phyloP scores from a whole-genome alignment of 1,140 invertebrate species.

The Whitmania pigra region DNA sequence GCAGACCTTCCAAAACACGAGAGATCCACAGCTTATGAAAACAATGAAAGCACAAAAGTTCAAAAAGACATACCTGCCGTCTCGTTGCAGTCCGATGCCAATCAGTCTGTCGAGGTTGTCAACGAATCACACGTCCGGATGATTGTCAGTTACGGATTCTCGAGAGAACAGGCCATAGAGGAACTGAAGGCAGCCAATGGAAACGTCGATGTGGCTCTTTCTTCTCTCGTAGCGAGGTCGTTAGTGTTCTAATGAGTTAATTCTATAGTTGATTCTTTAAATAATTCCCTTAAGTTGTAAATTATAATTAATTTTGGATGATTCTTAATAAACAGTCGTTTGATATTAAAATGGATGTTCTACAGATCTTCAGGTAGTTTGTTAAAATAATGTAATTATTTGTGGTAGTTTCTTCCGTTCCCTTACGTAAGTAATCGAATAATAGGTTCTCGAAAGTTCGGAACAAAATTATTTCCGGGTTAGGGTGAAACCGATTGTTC shows the following conservation, averaged over 20 bases:
- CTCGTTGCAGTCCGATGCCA: neutral
- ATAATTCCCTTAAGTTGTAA: too few species aligned
- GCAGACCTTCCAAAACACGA: conserved; percentile 56
- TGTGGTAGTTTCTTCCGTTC: neutral
- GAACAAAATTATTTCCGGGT: too few species aligned
- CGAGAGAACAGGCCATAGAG: conserved; percentile 33
- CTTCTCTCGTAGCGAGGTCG: conserved; percentile 36
- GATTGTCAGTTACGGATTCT: conserved; percentile 30
- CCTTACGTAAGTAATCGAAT: too few species aligned
- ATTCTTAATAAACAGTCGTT: too few species aligned
- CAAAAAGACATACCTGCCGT: neutral
- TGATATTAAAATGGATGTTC: neutral
- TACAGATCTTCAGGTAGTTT: too few species aligned
- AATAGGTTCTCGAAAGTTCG: too few species aligned
- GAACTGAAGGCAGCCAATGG: conserved; percentile 34
- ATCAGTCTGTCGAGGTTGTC: neutral
- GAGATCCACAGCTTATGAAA: conserved; percentile 25
- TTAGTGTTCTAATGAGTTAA: conserved; percentile 20
- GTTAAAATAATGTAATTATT: neutral
- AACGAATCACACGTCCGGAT: conserved; percentile 27
- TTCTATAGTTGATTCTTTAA: neutral
- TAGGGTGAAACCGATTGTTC: too few species aligned
- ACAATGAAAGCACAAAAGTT: neutral
- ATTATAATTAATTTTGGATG: too few species aligned
- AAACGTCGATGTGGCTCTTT: conserved; percentile 34